phyloP scores from a whole-genome alignment of 2,797 vertebrate species.

The Jordanella pulchra region DNA sequence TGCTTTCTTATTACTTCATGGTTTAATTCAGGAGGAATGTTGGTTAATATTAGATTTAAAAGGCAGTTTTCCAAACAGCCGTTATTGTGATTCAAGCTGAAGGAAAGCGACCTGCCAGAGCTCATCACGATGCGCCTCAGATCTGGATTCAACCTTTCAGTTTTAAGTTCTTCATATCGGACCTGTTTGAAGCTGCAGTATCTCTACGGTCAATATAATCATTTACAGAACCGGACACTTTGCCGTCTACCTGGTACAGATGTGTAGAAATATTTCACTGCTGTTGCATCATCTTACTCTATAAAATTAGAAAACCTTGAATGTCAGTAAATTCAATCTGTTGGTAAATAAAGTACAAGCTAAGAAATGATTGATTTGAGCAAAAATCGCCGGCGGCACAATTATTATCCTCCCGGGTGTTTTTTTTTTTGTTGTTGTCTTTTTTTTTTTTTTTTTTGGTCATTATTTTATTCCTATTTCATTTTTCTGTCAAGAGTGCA shows the following conservation, averaged over 20 bases:
- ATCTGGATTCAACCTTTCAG: not conserved
- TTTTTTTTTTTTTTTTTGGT: too few species aligned
- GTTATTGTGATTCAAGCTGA: not conserved
- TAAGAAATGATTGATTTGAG: too few species aligned
- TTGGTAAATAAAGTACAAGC: too few species aligned
- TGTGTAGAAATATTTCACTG: not conserved
- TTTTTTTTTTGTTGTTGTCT: too few species aligned
- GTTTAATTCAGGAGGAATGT: not conserved
- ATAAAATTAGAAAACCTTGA: too few species aligned
- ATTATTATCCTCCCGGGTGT: too few species aligned
- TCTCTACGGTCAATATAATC: constrained; percentile 12
- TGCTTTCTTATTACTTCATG: not conserved
- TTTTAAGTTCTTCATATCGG: too few species aligned
- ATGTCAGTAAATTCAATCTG: too few species aligned
- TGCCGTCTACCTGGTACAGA: not conserved
- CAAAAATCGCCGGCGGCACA: too few species aligned
- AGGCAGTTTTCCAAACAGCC: not conserved
- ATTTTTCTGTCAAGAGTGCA: too few species aligned
- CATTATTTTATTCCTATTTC: too few species aligned
- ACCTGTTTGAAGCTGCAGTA: not conserved
- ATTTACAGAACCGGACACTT: not conserved
- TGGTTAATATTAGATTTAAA: not conserved
- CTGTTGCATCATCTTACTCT: not conserved
- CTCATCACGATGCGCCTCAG: not conserved
- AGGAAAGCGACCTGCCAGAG: not conserved